Base-by-base conservation (phyloP, 2,113 vertebrate genomes). In the Furnarius figulus region DNA sequence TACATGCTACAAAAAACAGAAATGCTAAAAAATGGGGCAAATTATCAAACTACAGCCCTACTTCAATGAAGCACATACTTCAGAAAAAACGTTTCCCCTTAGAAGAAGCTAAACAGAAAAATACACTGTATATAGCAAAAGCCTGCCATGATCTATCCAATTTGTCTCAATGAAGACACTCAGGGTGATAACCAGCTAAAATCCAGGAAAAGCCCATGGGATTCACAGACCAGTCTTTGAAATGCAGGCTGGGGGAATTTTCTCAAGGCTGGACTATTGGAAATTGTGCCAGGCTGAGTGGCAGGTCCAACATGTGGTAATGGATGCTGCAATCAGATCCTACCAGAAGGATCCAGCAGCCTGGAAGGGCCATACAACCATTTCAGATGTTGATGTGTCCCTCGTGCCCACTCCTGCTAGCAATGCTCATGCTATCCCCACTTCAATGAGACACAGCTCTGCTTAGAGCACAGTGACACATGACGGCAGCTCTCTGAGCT, bases 381-480 rank as follows among this genome's bases (percentile, higher is more conserved):
- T 27, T 24, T 35, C 37, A 10, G 37, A 9, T 42, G 52, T 14
- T 16, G 37, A 72, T 24, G 40, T 25, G 24, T 12, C 7, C 30
- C n/a, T 15, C 4, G 1, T 27, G 14, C 25, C 47, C 12, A 24
- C 18, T 66, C 47, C 72, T 28, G 25, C 9, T 9, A 13, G 28
- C 14, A 37, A 14, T 6, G 14, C 39, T 20, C 3, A 3, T 0
- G 0, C 1, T 23, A 42, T 7, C 21, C 30, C 2, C n/a, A 42
- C 12, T 12, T 20, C 62, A 20, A 30, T 17, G 23, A 47, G 25
- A 33, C 0, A 1, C 2, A 19, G 6, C 8, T 12, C 6, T 7
- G 6, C 53, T 22, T 12, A 12, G 5, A 53, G 27, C 44, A 49
- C 8, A 49, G 52, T 5, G 0, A 47, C 0, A 0, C 6, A 8